Evolutionary conservation across 2,113 vertebrate genomes (phyloP).

Genomic region (Pollimyrus isidori): DNA sequence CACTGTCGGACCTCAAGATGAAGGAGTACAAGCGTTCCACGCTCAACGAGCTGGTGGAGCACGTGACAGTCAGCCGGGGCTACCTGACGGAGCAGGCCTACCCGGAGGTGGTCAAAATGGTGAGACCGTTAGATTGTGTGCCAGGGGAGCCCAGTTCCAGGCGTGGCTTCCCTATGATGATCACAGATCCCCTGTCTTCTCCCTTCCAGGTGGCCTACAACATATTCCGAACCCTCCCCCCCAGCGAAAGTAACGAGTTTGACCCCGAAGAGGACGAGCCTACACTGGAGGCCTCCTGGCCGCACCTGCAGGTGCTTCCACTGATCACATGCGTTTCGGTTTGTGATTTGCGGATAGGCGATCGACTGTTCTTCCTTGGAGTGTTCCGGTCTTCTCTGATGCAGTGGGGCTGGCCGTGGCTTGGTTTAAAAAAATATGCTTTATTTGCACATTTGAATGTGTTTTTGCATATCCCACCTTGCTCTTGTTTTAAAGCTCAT

Average conservation of each 20-base stretch:
- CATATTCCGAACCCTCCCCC: conserved; percentile 99
- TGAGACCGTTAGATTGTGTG: conserved; percentile 49
- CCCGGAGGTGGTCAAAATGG: conserved; percentile 99
- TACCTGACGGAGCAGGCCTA: conserved; percentile 99
- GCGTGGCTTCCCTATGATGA: not conserved
- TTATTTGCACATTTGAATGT: not conserved
- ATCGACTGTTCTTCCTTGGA: conserved; percentile 12
- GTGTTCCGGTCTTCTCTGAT: not conserved
- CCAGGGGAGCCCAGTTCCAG: not conserved
- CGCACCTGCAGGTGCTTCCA: conserved; percentile 85
- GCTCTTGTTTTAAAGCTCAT: too few species aligned
- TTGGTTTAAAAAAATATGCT: not conserved
- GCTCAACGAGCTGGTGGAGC: conserved; percentile 99
- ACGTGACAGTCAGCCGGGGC: conserved; percentile 97
- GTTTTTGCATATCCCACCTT: not conserved
- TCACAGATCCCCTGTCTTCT: not conserved
- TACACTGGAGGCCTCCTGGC: conserved; percentile 96
- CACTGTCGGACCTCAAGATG: conserved; percentile 99
- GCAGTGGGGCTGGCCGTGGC: not conserved
- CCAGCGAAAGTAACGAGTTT: conserved; percentile 98
- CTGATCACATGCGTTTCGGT: not conserved
- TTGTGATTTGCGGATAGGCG: not conserved
- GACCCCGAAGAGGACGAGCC: conserved; percentile 99
- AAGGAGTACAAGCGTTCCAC: conserved; percentile 99
- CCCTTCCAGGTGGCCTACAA: conserved; percentile 86